phyloP scores from a whole-genome alignment of 2,797 vertebrate genomes.

The Xenops minutus region DNA sequence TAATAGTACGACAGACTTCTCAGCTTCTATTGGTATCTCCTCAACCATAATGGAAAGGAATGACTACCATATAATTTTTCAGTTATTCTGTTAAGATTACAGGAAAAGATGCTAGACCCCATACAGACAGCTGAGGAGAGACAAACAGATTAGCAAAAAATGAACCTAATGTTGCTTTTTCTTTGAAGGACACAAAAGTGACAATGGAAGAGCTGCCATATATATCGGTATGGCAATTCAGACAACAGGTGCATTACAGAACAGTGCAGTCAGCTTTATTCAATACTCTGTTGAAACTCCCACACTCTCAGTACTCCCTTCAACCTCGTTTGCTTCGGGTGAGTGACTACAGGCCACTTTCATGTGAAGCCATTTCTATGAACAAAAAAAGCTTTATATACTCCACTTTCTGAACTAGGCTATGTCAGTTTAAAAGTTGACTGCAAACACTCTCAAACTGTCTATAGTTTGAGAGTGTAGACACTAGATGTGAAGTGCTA shows the following conservation, averaged over 20 bases:
- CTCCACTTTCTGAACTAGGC: background rate
- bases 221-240: background rate
- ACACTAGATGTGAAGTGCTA: background rate
- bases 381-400: background rate
- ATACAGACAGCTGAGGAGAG: background rate
- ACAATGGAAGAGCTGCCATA: background rate
- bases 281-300: background rate
- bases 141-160: background rate
- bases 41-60: background rate
- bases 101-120: background rate
- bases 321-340: background rate
- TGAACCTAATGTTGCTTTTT: background rate
- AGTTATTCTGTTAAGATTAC: background rate
- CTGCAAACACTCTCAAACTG: background rate
- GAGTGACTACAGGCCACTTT: background rate
- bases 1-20: background rate
- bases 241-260: background rate
- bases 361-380: background rate
- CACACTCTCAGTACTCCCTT: background rate
- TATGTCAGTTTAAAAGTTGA: background rate
- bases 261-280: background rate
- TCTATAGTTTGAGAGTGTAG: background rate
- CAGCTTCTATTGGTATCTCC: background rate
- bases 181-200: background rate
- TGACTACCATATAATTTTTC: background rate